Evolutionary conservation across 2,113 vertebrate genomes (phyloP).

Genomic region (Pseudopipra pipra): DNA sequence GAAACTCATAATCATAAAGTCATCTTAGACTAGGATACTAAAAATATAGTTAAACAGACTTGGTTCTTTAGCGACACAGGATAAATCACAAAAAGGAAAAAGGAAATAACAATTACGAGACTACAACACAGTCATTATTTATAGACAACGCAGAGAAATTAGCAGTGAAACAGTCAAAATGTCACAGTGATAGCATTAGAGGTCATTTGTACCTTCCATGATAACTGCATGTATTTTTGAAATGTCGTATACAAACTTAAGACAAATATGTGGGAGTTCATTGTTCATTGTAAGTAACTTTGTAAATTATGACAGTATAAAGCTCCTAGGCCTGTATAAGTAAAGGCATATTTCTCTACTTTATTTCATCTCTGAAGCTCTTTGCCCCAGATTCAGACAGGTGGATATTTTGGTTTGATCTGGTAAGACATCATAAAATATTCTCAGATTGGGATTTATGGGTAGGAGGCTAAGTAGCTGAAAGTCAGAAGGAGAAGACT

Average conservation of each 20-base stretch:
- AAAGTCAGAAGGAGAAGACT: neutral
- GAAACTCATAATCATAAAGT: slow-evolving; percentile 67
- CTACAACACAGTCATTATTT: neutral
- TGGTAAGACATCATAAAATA: neutral
- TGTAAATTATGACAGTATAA: neutral
- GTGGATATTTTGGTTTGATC: neutral
- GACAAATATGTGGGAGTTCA: neutral
- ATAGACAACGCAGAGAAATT: slow-evolving; percentile 2
- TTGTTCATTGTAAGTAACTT: neutral
- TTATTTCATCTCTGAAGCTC: neutral
- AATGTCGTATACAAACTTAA: neutral
- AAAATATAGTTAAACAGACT: slow-evolving; percentile 65
- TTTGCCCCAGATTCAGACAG: neutral
- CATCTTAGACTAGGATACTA: slow-evolving; percentile 58
- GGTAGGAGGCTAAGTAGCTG: neutral
- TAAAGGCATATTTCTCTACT: neutral
- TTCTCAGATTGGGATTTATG: neutral
- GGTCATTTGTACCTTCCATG: neutral
- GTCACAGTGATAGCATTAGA: neutral
- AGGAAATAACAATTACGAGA: neutral
- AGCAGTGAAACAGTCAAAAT: slow-evolving; percentile 39
- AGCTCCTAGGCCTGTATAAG: neutral
- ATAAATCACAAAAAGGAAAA: slow-evolving; percentile 52
- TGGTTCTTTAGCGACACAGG: neutral
- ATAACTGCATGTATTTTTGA: neutral